These are phyloP conservation scores for Phaenicophaeus curvirostris DNA, from an alignment of 2,797 vertebrate species.

Conservation along the genomic window DNA sequence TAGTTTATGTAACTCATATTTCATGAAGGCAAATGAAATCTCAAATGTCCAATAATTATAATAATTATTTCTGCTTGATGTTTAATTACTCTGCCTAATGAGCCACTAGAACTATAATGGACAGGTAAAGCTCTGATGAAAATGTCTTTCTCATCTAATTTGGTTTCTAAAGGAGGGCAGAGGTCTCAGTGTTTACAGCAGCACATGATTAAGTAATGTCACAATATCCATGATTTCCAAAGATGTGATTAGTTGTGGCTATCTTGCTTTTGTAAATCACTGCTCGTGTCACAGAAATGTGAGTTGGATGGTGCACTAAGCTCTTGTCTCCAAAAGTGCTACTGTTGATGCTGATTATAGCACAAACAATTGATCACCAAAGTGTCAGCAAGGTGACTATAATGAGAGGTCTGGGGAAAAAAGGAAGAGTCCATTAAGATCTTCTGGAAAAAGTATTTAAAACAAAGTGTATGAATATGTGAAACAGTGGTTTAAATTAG, in stretches of 20 bases:
- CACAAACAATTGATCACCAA: neutral
- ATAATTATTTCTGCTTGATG: conserved; percentile 67
- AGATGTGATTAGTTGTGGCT: neutral
- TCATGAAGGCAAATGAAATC: conserved; percentile 53
- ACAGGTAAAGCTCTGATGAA: conserved; percentile 49
- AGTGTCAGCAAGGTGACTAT: neutral
- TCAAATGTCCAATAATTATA: conserved; percentile 59
- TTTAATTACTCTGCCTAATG: conserved; percentile 66
- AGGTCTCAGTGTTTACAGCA: neutral
- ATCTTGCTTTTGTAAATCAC: neutral
- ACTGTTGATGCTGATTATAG: neutral
- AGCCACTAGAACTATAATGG: conserved; percentile 15
- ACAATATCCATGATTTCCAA: neutral
- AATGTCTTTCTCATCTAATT: conserved; percentile 8
- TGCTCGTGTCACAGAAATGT: neutral
- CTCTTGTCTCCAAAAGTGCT: neutral
- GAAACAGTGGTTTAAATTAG: neutral
- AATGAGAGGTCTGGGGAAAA: neutral
- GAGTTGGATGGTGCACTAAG: neutral
- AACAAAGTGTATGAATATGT: neutral
- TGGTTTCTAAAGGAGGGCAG: neutral
- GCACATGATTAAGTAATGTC: neutral
- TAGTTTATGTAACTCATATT: conserved; percentile 48
- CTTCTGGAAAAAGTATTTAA: neutral
- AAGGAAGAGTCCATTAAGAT: neutral